Evolutionary conservation across 2,888 invertebrate species (phyloP).

Genomic region (Spilosoma lubricipeda): DNA sequence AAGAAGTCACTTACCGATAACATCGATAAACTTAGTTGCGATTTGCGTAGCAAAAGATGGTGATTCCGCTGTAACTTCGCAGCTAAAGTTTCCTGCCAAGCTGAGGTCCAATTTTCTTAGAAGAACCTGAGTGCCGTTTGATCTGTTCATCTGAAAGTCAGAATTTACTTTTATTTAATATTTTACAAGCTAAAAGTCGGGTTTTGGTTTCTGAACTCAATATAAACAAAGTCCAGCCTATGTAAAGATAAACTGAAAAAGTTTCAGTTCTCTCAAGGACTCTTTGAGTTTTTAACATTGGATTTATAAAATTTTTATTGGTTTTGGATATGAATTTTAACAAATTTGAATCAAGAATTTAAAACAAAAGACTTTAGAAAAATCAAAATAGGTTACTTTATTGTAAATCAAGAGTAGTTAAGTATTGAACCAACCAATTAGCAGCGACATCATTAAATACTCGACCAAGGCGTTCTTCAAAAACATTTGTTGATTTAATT

Average conservation of each 20-base stretch:
- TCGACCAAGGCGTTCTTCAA: neutral
- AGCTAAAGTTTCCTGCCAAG: slow-evolving; percentile 91
- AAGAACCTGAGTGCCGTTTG: slow-evolving; percentile 91
- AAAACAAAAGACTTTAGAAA: too few relatives aligned
- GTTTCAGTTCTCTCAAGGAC: neutral
- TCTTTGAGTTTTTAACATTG: neutral
- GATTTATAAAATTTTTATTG: neutral
- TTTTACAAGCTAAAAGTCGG: slow-evolving; percentile 2
- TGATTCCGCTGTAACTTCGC: slow-evolving; percentile 92
- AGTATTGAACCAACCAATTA: neutral
- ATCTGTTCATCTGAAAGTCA: slow-evolving; percentile 88
- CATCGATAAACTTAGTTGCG: slow-evolving; percentile 88
- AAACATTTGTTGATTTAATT: neutral
- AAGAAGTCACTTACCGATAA: slow-evolving; percentile 88
- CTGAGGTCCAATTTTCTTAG: slow-evolving; percentile 89
- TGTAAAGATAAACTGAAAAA: neutral
- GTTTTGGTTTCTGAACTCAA: neutral
- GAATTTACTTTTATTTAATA: slow-evolving; percentile 11
- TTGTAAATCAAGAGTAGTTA: neutral
- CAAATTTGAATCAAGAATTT: neutral
- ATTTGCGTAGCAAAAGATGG: slow-evolving; percentile 90
- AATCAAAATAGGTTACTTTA: neutral
- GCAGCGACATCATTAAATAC: neutral
- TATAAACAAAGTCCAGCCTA: neutral
- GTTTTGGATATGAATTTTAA: neutral